Base-by-base conservation (phyloP, 2,797 vertebrate species). In the Epinephelus coioides region DNA sequence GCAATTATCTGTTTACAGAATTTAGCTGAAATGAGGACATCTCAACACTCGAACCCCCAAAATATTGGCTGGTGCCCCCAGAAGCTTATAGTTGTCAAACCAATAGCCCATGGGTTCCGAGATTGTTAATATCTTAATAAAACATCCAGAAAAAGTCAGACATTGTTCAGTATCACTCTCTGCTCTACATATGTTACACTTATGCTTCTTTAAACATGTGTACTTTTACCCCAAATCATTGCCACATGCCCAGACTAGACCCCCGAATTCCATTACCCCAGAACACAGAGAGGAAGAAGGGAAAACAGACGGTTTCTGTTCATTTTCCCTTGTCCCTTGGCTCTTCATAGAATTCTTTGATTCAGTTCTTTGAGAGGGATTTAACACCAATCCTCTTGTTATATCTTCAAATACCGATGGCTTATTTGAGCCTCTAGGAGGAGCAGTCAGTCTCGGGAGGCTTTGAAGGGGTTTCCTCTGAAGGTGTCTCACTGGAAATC, bases 381-480 rank as follows among this genome's bases (percentile, higher is more conserved):
- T 47, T 18, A 1, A 44, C 18, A 49, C 21, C 23, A 12, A 60
- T 50, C 38, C 25, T 51, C 44, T 19, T 5, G 4, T 65, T n/a
- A 19, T 18, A 9, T 68, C 34, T 63, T 40, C 38, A 21, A n/a
- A 25, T 15, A 27, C 13, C 21, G 43, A 43, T 9, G 27, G n/a
- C 49, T 11, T 21, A n/a, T 43, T 6, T 9, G n/a, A 82, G 47
- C 66, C 86, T 93, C 94, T 97, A 97, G 61, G 96, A 95, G 81
- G 97, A 95, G 89, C 93, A 93, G 66, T 96, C 95, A 65, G 96
- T 90, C 90, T 95, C 95, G 0, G 93, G 82, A 65, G 96, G 93
- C 86, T 97, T 96, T 54, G 95, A 94, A 53, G 95, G 91, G 51
- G 93, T 93, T 82, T 97, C 97, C 79, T 97, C 96, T 57, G 96